Percentiles rank a stretch among this genome's conserved stretches.
Evolutionary conservation across 2,113 vertebrate species (phyloP).

Genomic region (Lepidothrix coronata): DNA sequence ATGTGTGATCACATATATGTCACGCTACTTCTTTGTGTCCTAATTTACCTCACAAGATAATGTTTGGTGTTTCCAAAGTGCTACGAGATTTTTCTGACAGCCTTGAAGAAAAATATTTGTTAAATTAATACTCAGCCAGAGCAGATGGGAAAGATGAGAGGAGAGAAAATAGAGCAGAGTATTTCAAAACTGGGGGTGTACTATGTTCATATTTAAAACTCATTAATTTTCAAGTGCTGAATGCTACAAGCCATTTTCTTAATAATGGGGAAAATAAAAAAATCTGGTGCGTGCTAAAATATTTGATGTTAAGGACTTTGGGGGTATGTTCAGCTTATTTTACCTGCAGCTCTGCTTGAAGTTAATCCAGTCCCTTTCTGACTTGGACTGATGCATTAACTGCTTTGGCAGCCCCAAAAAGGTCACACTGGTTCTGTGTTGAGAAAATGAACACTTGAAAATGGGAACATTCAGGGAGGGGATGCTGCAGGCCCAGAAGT

Average conservation of each 20-base stretch:
- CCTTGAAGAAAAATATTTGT: constrained; percentile 35
- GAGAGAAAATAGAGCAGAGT: constrained; percentile 9
- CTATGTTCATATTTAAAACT: constrained; percentile 1
- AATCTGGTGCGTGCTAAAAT: not conserved
- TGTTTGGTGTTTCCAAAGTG: constrained; percentile 23
- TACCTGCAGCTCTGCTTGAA: not conserved
- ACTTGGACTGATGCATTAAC: not conserved
- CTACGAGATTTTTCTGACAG: constrained; percentile 12
- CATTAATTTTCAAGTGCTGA: constrained; percentile 4
- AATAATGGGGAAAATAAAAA: not conserved
- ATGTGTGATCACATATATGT: constrained; percentile 4
- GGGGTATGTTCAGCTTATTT: not conserved
- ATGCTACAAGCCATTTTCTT: not conserved
- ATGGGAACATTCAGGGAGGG: not conserved
- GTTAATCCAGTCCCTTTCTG: not conserved
- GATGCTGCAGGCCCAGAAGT: not conserved
- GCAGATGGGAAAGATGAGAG: constrained; percentile 31
- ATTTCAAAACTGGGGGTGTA: constrained; percentile 21
- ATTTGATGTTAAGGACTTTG: not conserved
- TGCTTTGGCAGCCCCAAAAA: not conserved
- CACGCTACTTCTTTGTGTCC: not conserved
- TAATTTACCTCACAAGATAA: constrained; percentile 5
- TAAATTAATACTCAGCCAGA: not conserved
- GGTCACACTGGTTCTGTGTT: not conserved
- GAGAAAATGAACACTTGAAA: not conserved